These are phyloP conservation scores for Amphiprion percula DNA, from an alignment of 2,113 vertebrate species.

Conservation along the genomic window DNA sequence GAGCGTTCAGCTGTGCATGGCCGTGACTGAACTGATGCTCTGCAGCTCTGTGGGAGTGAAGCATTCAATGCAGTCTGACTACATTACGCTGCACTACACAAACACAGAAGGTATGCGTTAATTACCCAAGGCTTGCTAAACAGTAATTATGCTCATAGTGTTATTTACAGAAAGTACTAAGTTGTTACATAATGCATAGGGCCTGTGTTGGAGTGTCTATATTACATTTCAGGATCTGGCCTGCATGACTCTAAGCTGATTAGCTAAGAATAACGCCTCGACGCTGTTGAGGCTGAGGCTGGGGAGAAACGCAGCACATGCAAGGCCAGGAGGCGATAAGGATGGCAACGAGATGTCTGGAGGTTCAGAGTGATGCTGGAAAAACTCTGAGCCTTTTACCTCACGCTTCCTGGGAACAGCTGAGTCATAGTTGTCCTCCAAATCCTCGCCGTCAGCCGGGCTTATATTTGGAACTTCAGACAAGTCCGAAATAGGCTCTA, in stretches of 20 bases:
- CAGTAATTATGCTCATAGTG: conserved; percentile 1
- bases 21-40: conserved; percentile 2
- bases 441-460: conserved; percentile 61
- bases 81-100: neutral
- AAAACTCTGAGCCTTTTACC: conserved; percentile 80
- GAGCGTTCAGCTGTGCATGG: neutral
- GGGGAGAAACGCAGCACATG: conserved; percentile 12
- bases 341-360: conserved; percentile 14
- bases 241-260: conserved; percentile 75
- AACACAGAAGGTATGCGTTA: conserved; percentile 5
- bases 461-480: conserved; percentile 79
- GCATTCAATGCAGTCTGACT: neutral
- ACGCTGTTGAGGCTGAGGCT: neutral
- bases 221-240: conserved; percentile 49
- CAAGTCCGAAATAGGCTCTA: conserved; percentile 81
- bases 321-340: conserved; percentile 62
- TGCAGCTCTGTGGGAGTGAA: no score
- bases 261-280: conserved; percentile 76
- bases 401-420: conserved; percentile 83
- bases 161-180: conserved; percentile 54
- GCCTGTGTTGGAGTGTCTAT: conserved; percentile 11
- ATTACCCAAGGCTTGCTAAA: conserved; percentile 11
- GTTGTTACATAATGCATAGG: conserved; percentile 43
- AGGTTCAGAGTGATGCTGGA: neutral
- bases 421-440: conserved; percentile 72